Base-by-base conservation (phyloP, 1,140 invertebrate species). In the Pseudomyrmex dendroicus region DNA sequence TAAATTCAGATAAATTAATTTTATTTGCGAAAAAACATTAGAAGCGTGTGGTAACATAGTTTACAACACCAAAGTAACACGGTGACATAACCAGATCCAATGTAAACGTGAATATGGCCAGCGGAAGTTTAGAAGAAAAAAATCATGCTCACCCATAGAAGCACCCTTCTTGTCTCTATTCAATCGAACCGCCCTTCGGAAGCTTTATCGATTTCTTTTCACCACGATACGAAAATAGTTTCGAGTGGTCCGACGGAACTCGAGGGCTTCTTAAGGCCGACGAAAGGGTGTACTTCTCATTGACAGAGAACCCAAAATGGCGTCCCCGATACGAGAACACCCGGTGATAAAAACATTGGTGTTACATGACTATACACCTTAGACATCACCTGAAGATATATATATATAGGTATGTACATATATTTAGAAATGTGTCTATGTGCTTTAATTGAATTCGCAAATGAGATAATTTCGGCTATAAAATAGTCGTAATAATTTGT, bases 201-300 rank as follows among this genome's bases (percentile, higher is more conserved):
- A 89, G 87, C 87, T 89, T 84, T 89, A 89, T 89, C 87, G 88
- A 89, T 89, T 89, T 89, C 88, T 89, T 89, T 89, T 89, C 88
- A 87, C 84, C 80, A 62, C 87, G 89, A 89, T 89, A 89, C 88
- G 87, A 89, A 89, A 89, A 89, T 89, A 89, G 89, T 89, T 89
- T 89, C 83, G 86, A 89, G 89, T 89, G 86, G 85, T 74, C 85
- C 88, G 89, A 84, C 86, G 88, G 66, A 89, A 77, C 84, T 84
- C 84, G 83, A 89, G 82, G 86, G 86, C 89, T 88, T 88, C 88
- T 90, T 86, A 86, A 90, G 88, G 59, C 84, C 85, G 83, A 87
- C 88, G 88, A 89, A 89, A 89, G 88, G 89, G 88, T 89, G 89
- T 86, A 84, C 87, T 89, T 89, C 85, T 89, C 85, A 68, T 84